Percentiles rank a stretch among this genome's conserved stretches.
These are phyloP conservation scores for Acanthurus lineatus DNA, from an alignment of 2,797 vertebrate species.

Conservation along the genomic window DNA sequence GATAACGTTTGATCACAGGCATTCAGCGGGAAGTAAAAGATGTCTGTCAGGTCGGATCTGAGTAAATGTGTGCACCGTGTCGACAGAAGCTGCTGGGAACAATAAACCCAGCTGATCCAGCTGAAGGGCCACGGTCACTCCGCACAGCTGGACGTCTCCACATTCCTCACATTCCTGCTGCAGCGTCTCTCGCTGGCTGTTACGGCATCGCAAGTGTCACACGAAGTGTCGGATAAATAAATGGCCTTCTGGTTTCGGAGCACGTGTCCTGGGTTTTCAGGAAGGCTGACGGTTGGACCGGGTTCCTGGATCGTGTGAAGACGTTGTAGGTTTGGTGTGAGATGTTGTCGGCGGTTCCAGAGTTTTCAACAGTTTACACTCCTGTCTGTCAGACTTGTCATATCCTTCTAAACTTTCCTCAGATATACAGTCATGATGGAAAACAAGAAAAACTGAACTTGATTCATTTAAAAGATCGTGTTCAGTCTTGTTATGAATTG, in stretches of 20 bases:
- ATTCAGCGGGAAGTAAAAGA: too few species aligned
- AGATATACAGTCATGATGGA: conserved; percentile 1
- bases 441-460: not conserved
- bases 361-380: conserved; percentile 9
- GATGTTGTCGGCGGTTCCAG: conserved; percentile 33
- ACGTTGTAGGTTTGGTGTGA: too few species aligned
- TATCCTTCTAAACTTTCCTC: conserved; percentile 13
- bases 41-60: too few species aligned
- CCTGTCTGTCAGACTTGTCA: conserved; percentile 29
- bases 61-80: too few species aligned
- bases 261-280: conserved; percentile 1
- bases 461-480: not conserved
- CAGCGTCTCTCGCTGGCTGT: conserved; percentile 20
- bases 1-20: too few species aligned
- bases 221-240: conserved; percentile 40
- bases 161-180: conserved; percentile 23
- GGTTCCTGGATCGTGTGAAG: conserved; percentile 51
- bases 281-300: conserved; percentile 32
- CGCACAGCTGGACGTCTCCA: conserved; percentile 5
- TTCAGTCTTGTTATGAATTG: conserved; percentile 9
- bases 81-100: too few species aligned
- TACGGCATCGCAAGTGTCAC: conserved; percentile 19
- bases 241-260: conserved; percentile 42
- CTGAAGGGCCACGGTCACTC: not conserved
- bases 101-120: not conserved